Evolutionary conservation across 2,113 vertebrate genomes (phyloP), one percentile per base, ranked within the genome.

Genomic region (Dicaeum eximium): DNA sequence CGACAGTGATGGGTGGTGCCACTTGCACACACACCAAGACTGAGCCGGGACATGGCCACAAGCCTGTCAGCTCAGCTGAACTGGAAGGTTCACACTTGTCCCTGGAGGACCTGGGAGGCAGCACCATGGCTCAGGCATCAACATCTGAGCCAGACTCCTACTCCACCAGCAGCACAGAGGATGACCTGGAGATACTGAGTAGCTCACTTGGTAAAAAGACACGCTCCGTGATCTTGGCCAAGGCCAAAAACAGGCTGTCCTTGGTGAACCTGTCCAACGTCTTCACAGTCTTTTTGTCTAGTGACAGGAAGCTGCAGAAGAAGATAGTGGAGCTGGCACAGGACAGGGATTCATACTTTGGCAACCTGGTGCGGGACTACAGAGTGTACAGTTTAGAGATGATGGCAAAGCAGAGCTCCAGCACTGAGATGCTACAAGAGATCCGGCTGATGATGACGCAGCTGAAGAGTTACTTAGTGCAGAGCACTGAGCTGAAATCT

Each of bases 361-460:
- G 99, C 54, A 99, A 98, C 93, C 97, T 99, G 92, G 99, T 99
- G 86, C 98, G 93, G 93, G 99, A 99, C 96, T 99, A 99, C 80
- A 98, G 98, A 31, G 96, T 98, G 4, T 99, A 99, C 96, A 99
- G 98, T 56, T 94, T 99, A 97, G 99, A 99, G 96, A 99, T 98
- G 93, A 99, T 99, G 98, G 96, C 94, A 1, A 99, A 98, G 47
- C 99, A 99, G 96, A 78, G 92, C 37, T 98, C 99, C 82, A 99
- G 99, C 97, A 99, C 99, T 1, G 99, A 99, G 97, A 98, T 99
- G 98, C 92, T 99, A 24, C 99, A 99, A 97, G 99, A 99, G 97
- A 99, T 99, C 86, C 98, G 99, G 33, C 98, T 99, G 97, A 99
- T 99, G 99, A 99, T 99, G 98, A 99, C 99, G 0, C 99, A 99